Evolutionary conservation across 64 coral and sea anemone species (phyloP).

Genomic region (Cladopsammia gracilis): DNA sequence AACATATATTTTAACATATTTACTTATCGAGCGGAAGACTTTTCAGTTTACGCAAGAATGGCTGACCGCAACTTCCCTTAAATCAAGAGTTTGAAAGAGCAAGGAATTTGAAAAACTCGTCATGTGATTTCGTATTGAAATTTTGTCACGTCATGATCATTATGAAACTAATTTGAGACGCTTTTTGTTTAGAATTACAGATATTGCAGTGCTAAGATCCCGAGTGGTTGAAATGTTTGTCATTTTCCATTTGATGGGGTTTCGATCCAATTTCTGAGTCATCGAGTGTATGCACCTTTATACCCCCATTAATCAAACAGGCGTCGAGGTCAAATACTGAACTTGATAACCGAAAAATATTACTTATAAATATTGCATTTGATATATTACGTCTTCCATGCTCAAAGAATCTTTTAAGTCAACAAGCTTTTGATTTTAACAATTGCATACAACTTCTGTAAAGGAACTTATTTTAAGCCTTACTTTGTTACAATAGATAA

Average conservation of each 20-base stretch:
- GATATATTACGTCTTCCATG: no score
- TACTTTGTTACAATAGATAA: no score
- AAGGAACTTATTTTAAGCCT: no score
- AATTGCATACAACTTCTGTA: no score
- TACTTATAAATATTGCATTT: no score
- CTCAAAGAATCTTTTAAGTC: no score
- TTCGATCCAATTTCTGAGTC: not conserved
- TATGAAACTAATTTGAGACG: not conserved
- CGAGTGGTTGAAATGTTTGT: not conserved
- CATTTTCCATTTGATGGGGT: not conserved
- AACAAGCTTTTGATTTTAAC: no score
- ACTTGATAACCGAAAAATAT: not conserved
- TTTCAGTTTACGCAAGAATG: not conserved
- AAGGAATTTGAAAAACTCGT: slow-evolving; percentile 14
- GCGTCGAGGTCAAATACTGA: not conserved
- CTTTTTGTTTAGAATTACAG: not conserved
- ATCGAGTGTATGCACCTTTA: not conserved
- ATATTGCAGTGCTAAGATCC: not conserved
- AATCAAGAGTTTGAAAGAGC: slow-evolving; percentile 6
- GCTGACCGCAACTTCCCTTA: slow-evolving; percentile 21
- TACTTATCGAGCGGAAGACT: slow-evolving; percentile 16
- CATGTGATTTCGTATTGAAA: not conserved
- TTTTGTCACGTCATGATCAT: not conserved
- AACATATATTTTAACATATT: not conserved
- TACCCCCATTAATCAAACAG: not conserved